Evolutionary conservation across 2,888 invertebrate species (phyloP), one percentile per base, ranked within the genome.

Genomic region (Zeuzera pyrina): DNA sequence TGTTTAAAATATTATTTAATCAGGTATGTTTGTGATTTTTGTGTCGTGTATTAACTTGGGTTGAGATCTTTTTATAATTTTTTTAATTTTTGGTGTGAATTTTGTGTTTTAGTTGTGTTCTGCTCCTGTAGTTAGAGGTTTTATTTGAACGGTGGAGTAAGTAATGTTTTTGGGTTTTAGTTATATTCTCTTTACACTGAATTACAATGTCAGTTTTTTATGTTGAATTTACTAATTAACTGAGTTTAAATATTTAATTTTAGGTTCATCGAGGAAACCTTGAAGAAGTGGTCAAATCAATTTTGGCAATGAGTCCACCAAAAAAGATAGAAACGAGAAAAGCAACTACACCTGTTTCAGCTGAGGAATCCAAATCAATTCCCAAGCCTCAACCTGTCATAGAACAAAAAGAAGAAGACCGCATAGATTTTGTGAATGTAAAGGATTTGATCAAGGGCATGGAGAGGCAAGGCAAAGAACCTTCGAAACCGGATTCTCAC

Each of bases 361-460:
- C 47, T 2, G 76, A 72, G 21, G 73, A 78, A 42, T 48, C 63
- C 2, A 70, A 69, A 40, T 41, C 53, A 0, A 35, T 42, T 1
- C 26, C 49, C 0, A 72, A 66, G 38, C 48, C 57, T 0, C 48
- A 56, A 49, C 59, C 49, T 2, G 35, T 45, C 3, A 35, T 44
- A 2, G 76, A 76, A 35, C 47, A 56, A 0, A 77, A 68, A 62
- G 77, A 85, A 36, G 83, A 84, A 41, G 77, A 85, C 33, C 70
- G 83, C 38, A 79, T 84, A 21, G 85, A 86, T 36, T 84, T 83
- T 33, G 74, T 85, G n/a, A 85, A 85, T 35, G 87, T 88, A 11
- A 85, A 85, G 59, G 87, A 88, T 49, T 61, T 88, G 8, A 85
- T 89, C 26, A 88, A 87, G 56, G 88, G 87, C 43, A 86, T 89